phyloP scores from a whole-genome alignment of 2,113 vertebrate species.

The Plectropomus leopardus region DNA sequence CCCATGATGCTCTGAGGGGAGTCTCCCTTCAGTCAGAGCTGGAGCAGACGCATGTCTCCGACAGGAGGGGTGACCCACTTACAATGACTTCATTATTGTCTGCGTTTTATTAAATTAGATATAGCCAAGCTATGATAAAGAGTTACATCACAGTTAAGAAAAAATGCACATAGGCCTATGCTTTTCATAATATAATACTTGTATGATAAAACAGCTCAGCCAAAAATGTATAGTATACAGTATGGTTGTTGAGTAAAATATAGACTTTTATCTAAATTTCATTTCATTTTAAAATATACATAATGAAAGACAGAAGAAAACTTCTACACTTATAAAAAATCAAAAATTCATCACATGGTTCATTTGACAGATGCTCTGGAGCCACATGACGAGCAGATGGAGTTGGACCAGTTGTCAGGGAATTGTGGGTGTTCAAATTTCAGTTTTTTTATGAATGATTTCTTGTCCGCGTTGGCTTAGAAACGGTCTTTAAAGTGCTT shows the following conservation, averaged over 20 bases:
- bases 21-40: constrained; percentile 29
- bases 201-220: too few relatives aligned
- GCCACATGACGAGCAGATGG: too few relatives aligned
- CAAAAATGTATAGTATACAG: too few relatives aligned
- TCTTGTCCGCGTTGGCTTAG: not conserved
- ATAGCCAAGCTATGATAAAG: too few relatives aligned
- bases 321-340: not conserved
- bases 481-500: not conserved
- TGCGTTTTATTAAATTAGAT: constrained; percentile 23
- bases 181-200: too few relatives aligned
- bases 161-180: not conserved
- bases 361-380: not conserved
- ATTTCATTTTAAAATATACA: not conserved
- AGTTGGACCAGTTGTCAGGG: not conserved
- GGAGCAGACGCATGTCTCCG: constrained; percentile 17
- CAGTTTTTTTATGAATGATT: too few relatives aligned
- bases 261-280: too few relatives aligned
- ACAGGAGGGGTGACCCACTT: constrained; percentile 47
- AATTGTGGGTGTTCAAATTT: too few relatives aligned
- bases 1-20: constrained; percentile 27
- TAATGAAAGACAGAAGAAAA: not conserved
- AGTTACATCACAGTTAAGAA: not conserved
- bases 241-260: too few relatives aligned
- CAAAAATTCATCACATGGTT: not conserved
- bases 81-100: constrained; percentile 1